Evolutionary conservation across 2,888 invertebrate genomes (phyloP).

Genomic region (Steinernema hermaphroditum): DNA sequence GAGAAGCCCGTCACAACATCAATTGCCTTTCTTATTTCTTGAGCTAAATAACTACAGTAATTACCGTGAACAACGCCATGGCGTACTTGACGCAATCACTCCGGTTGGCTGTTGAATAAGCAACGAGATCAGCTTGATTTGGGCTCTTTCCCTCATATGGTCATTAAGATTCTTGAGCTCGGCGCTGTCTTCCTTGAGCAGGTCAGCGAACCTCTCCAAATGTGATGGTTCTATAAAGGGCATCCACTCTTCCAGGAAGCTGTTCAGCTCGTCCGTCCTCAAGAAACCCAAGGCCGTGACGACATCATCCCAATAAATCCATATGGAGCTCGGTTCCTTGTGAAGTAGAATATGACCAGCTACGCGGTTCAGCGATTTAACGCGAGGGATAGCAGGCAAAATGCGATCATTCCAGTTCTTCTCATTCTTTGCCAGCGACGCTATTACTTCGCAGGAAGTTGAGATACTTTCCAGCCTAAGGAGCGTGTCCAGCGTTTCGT

Average conservation of each 20-base stretch:
- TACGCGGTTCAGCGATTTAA: neutral
- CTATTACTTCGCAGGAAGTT: neutral
- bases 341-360: neutral
- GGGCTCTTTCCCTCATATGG: neutral
- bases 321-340: neutral
- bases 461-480: neutral
- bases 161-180: no score
- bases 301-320: neutral
- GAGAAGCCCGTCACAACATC: neutral
- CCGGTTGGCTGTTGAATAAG: neutral
- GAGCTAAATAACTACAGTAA: neutral
- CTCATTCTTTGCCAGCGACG: neutral
- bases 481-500: neutral
- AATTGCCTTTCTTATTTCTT: neutral
- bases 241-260: no score
- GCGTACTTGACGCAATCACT: neutral
- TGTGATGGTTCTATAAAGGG: neutral
- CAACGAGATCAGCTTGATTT: neutral
- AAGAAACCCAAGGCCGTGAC: neutral
- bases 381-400: neutral
- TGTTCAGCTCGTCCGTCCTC: neutral
- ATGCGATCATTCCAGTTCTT: neutral
- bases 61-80: no score
- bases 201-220: neutral
- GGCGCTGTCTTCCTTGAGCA: neutral